These are phyloP conservation scores for Sipha flava DNA, from an alignment of 1,140 invertebrate species.

Conservation along the genomic window DNA sequence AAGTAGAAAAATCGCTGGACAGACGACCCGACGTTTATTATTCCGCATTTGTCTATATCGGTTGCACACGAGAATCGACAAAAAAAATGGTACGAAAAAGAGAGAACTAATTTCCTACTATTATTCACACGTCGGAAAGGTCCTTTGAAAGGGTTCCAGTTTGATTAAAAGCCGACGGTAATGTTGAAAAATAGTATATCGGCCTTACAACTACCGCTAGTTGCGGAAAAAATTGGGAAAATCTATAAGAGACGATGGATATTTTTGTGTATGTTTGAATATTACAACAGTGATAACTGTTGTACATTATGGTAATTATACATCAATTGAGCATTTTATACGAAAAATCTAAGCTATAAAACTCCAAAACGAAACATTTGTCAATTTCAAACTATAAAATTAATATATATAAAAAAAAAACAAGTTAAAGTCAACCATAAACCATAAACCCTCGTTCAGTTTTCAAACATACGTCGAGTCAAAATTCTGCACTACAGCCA, in stretches of 20 bases:
- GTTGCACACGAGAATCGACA: background rate
- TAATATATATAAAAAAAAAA: too few species aligned
- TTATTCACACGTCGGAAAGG: slow-evolving; percentile 17
- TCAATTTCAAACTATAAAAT: too few species aligned
- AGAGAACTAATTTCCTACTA: slow-evolving; percentile 2
- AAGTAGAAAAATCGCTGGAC: background rate
- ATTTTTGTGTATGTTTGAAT: too few species aligned
- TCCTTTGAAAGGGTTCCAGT: background rate
- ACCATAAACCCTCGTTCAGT: too few species aligned
- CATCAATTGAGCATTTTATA: too few species aligned
- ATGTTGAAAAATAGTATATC: background rate
- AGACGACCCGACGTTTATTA: background rate
- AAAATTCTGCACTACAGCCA: too few species aligned
- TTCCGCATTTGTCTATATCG: slow-evolving; percentile 25
- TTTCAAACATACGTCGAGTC: too few species aligned
- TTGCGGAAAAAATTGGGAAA: background rate
- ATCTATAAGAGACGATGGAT: background rate
- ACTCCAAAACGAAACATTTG: too few species aligned
- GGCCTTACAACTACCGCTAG: background rate
- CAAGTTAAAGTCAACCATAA: too few species aligned
- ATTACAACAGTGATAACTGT: too few species aligned
- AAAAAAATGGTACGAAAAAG: background rate
- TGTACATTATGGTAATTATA: too few species aligned
- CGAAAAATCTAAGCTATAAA: too few species aligned
- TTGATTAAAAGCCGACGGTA: slow-evolving; percentile 10